A percentile compares a stretch with the other conserved stretches of the same genome.
Evolutionary conservation across 2,113 vertebrate species (phyloP).

Genomic region (Suncus etruscus): DNA sequence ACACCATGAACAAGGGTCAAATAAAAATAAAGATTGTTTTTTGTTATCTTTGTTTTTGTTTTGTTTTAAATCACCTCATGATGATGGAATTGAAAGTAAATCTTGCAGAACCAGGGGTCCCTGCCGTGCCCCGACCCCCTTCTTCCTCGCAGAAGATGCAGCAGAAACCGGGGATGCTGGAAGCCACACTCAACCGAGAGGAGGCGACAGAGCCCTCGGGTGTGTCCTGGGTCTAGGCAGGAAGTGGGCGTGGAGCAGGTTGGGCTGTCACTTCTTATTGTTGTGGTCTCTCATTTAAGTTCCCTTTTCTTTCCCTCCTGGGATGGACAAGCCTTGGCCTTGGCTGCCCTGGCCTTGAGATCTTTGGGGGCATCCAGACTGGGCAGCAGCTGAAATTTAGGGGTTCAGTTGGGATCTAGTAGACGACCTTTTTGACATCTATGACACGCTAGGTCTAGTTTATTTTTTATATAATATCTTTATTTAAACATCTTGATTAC

Average conservation of each 20-base stretch:
- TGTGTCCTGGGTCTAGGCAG: not conserved
- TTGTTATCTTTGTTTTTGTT: no score
- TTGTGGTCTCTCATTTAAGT: slow-evolving; percentile 77
- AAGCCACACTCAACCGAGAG: slow-evolving; percentile 26
- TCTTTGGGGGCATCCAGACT: not conserved
- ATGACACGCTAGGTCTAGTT: slow-evolving; percentile 61
- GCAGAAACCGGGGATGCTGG: slow-evolving; percentile 3
- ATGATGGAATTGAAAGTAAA: slow-evolving; percentile 35
- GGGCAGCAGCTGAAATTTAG: slow-evolving; percentile 5
- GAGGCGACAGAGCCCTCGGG: not conserved
- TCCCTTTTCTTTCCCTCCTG: slow-evolving; percentile 68
- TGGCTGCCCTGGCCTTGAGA: not conserved
- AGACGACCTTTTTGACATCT: slow-evolving; percentile 77
- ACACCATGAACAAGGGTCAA: no score
- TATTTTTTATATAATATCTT: no score
- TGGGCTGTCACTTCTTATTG: slow-evolving; percentile 9
- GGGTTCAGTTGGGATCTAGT: slow-evolving; percentile 55
- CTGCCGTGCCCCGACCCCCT: slow-evolving; percentile 36
- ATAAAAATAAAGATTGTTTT: no score
- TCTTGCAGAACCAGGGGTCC: slow-evolving; percentile 65
- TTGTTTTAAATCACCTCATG: no score
- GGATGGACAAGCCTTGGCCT: slow-evolving; percentile 59
- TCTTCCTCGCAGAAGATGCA: not conserved
- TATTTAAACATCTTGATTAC: no score
- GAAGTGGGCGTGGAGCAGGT: slow-evolving; percentile 15